Evolutionary conservation across 2,797 vertebrate species (phyloP), one percentile per base, ranked within the genome.

Genomic region (Enteromius unitaeniatus): DNA sequence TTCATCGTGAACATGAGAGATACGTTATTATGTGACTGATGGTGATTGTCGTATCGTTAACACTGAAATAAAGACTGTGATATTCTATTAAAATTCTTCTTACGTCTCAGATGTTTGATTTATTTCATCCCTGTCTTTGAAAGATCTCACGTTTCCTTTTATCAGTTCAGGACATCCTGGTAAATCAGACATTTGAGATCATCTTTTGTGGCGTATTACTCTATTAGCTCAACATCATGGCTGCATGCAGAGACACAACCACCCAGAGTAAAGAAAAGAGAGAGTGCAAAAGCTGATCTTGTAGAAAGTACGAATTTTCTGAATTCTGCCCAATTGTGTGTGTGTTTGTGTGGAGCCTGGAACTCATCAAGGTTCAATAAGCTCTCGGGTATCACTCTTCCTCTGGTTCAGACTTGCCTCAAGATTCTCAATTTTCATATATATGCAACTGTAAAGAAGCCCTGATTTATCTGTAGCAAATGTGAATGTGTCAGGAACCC

Each of bases 361-460:
- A 74, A 8, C 28, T 72, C 65, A 3, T 68, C n/a, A 62, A n/a
- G 53, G 65, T 31, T 84, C 45, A 74, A 17, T 74, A 31, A 42
- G 28, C 77, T 79, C 58, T 65, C 9, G 45, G 76, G 68, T 53
- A 42, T 65, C 42, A 40, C 14, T 21, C 11, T 28, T 37, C 0
- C n/a, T 73, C 68, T 64, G 68, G 68, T 31, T 84, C 47, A 76
- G 45, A 76, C 72, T 67, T 76, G 81, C 47, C 72, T 76, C 17
- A 9, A 64, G 31, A 17, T 23, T 82, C 42, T 65, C 21, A 67
- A 67, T 76, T 75, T 21, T 82, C 81, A 76, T 55, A 28, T 34
- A 26, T n/a, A 76, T 1, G 26, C 10, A 67, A 74, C 64, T 55
- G 15, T 31, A 42, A 14, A 34, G 4, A 1, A 64, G 31, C 42